Base-by-base conservation (phyloP, 2,888 invertebrate genomes). In the Polyommatus icarus region DNA sequence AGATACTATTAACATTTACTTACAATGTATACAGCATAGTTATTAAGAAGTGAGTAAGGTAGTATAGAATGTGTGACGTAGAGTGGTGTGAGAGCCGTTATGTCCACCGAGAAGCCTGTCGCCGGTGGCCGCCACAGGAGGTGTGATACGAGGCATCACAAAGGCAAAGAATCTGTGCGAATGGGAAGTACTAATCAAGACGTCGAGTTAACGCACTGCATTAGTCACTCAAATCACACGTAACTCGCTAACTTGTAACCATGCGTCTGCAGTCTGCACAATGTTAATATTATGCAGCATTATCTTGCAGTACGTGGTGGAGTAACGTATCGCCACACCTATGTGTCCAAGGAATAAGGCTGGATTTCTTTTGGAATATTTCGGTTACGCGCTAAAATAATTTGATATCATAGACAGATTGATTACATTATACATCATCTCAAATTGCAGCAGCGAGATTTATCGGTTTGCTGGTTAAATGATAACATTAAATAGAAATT, bases 151-250 rank as follows among this genome's bases (percentile, higher is more conserved):
- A 6, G 50, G 50, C 54, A 54, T 54, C 24, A 88, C 86, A 85
- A 86, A 87, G 84, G 84, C 84, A 83, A 85, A 86, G 84, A 88
- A 87, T 88, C 87, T 84, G 84, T 85, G 85, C 86, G 85, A 87
- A 89, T 87, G 84, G 89, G 90, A 90, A 88, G 89, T 87, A 85
- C 85, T 90, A 88, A 91, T 89, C 85, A 88, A 88, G 85, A 82
- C 84, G 81, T 84, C 82, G 85, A 84, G 89, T 89, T 88, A 89
- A 87, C 85, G 83, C 85, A 83, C 82, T 83, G 83, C 83, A 85
- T 87, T 79, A 77, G 57, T 77, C 77, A 73, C 77, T 79, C 79
- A 80, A 77, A 77, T 67, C 59, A 78, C 59, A 77, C 78, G 73
- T 78, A 79, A 79, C 77, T 78, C 77, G 76, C 75, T 67, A 29